A percentile compares a stretch with the other conserved stretches of the same genome.
These are phyloP conservation scores for Galaxias olidus DNA, from an alignment of 2,797 vertebrate genomes.

Conservation along the genomic window DNA sequence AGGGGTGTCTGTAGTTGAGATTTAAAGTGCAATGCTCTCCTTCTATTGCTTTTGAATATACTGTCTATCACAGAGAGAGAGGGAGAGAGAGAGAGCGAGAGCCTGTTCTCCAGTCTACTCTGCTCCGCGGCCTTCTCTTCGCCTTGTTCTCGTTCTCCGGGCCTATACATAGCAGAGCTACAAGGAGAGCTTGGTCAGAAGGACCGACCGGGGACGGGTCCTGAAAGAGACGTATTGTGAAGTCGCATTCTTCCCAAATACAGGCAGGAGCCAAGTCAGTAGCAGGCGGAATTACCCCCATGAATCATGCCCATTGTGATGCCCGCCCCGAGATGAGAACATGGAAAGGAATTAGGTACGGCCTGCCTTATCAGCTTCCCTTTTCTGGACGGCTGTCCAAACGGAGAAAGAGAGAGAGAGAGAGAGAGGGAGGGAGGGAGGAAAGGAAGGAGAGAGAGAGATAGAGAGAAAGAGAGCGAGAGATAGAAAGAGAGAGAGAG, in stretches of 20 bases:
- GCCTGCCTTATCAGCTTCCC: conserved; percentile 69
- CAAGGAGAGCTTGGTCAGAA: conserved; percentile 65
- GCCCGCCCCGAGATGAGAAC: conserved; percentile 86
- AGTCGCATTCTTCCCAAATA: conserved; percentile 81
- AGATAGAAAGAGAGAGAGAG: background rate
- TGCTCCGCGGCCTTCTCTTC: conserved; percentile 57
- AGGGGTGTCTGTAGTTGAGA: conserved; percentile 52
- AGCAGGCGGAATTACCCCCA: conserved; percentile 88
- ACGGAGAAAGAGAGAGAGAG: conserved; percentile 50
- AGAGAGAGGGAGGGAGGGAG: conserved; percentile 56
- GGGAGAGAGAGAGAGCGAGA: conserved; percentile 4
- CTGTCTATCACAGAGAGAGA: conserved; percentile 42
- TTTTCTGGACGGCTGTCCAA: conserved; percentile 21
- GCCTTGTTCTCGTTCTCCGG: conserved; percentile 55
- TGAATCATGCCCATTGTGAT: conserved; percentile 92
- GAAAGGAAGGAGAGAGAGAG: conserved; percentile 40
- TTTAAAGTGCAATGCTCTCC: conserved; percentile 52
- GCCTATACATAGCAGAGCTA: conserved; percentile 67
- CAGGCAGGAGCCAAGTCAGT: conserved; percentile 87
- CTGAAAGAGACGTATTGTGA: conserved; percentile 86
- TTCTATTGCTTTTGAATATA: conserved; percentile 47
- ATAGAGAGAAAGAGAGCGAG: background rate
- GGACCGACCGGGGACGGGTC: conserved; percentile 75
- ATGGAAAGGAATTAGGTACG: conserved; percentile 86
- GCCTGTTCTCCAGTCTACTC: conserved; percentile 44